Evolutionary conservation across 2,797 vertebrate genomes (phyloP).

Genomic region (Acipenser oxyrinchus): DNA sequence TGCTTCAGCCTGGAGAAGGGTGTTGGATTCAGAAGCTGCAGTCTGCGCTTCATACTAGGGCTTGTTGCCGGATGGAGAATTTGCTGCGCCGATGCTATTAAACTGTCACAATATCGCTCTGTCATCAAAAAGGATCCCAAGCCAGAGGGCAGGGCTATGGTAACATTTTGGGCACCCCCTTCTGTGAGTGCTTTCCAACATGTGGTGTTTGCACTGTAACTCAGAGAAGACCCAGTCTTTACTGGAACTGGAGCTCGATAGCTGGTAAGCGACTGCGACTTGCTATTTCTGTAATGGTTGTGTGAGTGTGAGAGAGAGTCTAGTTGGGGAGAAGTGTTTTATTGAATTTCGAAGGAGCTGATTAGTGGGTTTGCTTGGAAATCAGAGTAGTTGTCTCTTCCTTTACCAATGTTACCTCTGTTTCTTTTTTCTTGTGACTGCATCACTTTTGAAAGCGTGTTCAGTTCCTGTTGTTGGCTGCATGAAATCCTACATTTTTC

Average conservation of each 20-base stretch:
- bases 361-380: not conserved
- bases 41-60: too few relatives aligned
- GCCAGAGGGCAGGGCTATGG: conserved; percentile 39
- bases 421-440: conserved; percentile 24
- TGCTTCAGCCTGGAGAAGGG: conserved; percentile 17
- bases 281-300: not conserved
- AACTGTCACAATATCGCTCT: conserved; percentile 28
- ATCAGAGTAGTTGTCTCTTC: too few relatives aligned
- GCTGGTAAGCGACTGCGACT: conserved; percentile 62
- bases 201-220: conserved; percentile 90
- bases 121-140: conserved; percentile 29
- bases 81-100: conserved; percentile 30
- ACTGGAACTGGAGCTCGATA: conserved; percentile 83
- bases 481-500: too few relatives aligned
- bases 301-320: conserved; percentile 1
- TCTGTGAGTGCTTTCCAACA: conserved; percentile 43
- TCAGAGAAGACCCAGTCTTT: conserved; percentile 82
- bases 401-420: not conserved
- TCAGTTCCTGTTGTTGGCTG: too few relatives aligned
- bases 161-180: conserved; percentile 26
- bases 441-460: conserved; percentile 14
- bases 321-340: not conserved
- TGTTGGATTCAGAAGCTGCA: conserved; percentile 19
- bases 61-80: not conserved
- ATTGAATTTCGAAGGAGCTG: not conserved